Base-by-base conservation (phyloP, 2,113 vertebrate genomes). In the Gracilinanus agilis region DNA sequence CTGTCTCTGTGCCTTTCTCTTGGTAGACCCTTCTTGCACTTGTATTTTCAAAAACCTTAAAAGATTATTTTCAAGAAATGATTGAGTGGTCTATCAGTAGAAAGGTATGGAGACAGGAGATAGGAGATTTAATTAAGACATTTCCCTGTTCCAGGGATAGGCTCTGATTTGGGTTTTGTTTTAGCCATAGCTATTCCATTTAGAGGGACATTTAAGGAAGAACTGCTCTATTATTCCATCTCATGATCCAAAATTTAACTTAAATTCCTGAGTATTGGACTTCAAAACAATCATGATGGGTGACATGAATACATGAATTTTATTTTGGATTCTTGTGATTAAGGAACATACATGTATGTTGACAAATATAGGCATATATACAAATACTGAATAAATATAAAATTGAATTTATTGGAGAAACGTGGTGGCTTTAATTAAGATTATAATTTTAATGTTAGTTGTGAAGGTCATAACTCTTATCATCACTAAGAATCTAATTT, bases 291-390 rank as follows among this genome's bases (percentile, higher is more conserved):
- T 8, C 93, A 56, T 24, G 93, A 25, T 44, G 9, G 92, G 88
- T 89, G 55, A 95, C 61, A 91, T 88, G 94, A 91, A 94, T 40
- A 90, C 13, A 94, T 83, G 40, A 90, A 93, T 83, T 53, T 3
- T 90, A 8, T 89, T 94, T 93, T 92, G 29, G 13, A 92, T 94
- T 94, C 49, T 93, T 94, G 40, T 93, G 40, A 8, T 24, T 93
- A 95, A 94, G 93, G 53, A 53, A 91, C 29, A 53, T 11, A 44
- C 2, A 49, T 55, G 6, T 44, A 9, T 55, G 54, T 49, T 53
- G 49, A 56, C 24, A 13, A 8, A 1, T 44, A 7, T 90, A 25
- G 54, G 29, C 91, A 53, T 40, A 92, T 54, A 54, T 92, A 92
- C 24, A 61, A 53, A 92, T 24, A n/a, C n/a, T 75, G 4, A 75